Percentiles rank a stretch among this genome's conserved stretches.
These are phyloP conservation scores for Polyploca ridens DNA, from an alignment of 2,888 invertebrate species.

Conservation along the genomic window DNA sequence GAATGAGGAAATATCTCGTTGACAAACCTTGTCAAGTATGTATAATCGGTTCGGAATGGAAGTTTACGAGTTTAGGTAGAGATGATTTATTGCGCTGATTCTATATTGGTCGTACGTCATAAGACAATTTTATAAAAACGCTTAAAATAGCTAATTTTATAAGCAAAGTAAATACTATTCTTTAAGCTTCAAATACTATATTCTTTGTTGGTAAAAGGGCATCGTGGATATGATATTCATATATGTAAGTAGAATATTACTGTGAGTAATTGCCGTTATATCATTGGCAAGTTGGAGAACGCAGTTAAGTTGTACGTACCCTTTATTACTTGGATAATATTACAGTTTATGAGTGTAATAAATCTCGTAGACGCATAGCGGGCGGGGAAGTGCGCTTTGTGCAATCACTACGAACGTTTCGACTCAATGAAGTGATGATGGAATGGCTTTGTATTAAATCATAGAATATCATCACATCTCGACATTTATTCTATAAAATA, in stretches of 20 bases:
- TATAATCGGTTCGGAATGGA: too few relatives aligned
- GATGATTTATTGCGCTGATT: too few relatives aligned
- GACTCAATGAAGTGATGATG: conserved; percentile 36
- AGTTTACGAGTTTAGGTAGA: too few relatives aligned
- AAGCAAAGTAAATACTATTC: too few relatives aligned
- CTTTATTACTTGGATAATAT: conserved; percentile 75
- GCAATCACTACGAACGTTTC: conserved; percentile 47
- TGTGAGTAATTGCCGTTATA: conserved; percentile 38
- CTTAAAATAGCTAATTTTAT: too few relatives aligned
- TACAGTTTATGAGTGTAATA: conserved; percentile 73
- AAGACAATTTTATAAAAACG: too few relatives aligned
- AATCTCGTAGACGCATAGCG: conserved; percentile 65
- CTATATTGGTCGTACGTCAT: too few relatives aligned
- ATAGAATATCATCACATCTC: conserved; percentile 16
- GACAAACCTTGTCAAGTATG: too few relatives aligned
- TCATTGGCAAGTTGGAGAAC: conserved; percentile 52
- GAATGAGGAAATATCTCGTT: too few relatives aligned
- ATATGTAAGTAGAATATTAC: background rate
- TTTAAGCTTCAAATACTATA: too few relatives aligned
- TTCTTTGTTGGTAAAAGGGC: too few relatives aligned
- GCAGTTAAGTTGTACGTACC: conserved; percentile 66
- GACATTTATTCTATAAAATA: conserved; percentile 3
- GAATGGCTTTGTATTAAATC: conserved; percentile 23
- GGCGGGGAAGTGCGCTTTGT: conserved; percentile 48
- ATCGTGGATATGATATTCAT: background rate